These are phyloP conservation scores for Lysandra bellargus DNA, from an alignment of 2,888 invertebrate species.

Conservation along the genomic window DNA sequence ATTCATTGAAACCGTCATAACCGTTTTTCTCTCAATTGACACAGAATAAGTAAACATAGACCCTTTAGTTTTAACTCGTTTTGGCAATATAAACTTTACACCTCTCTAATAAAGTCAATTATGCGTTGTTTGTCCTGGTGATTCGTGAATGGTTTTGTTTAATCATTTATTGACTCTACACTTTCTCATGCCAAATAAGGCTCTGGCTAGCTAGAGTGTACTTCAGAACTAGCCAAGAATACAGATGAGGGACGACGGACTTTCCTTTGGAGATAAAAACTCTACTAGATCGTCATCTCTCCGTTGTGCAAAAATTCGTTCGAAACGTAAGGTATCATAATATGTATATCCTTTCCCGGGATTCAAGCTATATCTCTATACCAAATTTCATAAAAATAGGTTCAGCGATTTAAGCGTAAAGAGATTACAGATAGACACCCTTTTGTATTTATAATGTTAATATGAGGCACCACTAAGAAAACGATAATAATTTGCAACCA, in stretches of 20 bases:
- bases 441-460: too few relatives aligned
- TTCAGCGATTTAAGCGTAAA: too few relatives aligned
- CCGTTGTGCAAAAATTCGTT: too few relatives aligned
- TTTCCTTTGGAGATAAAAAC: background rate
- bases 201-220: background rate
- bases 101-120: background rate
- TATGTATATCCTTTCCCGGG: too few relatives aligned
- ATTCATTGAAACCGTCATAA: background rate
- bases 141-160: constrained; percentile 9
- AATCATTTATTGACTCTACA: background rate
- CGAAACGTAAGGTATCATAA: too few relatives aligned
- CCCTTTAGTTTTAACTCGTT: background rate
- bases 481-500: background rate
- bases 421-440: too few relatives aligned
- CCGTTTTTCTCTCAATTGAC: background rate
- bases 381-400: too few relatives aligned
- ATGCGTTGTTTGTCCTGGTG: background rate
- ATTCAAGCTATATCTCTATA: too few relatives aligned
- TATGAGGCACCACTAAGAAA: too few relatives aligned
- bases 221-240: background rate
- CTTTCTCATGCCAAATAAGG: constrained; percentile 6
- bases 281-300: too few relatives aligned
- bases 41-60: background rate
- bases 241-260: background rate
- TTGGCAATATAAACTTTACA: background rate